Conservation (phyloP, 2,113 vertebrate genomes). For the Lanius collurio region DNA sequence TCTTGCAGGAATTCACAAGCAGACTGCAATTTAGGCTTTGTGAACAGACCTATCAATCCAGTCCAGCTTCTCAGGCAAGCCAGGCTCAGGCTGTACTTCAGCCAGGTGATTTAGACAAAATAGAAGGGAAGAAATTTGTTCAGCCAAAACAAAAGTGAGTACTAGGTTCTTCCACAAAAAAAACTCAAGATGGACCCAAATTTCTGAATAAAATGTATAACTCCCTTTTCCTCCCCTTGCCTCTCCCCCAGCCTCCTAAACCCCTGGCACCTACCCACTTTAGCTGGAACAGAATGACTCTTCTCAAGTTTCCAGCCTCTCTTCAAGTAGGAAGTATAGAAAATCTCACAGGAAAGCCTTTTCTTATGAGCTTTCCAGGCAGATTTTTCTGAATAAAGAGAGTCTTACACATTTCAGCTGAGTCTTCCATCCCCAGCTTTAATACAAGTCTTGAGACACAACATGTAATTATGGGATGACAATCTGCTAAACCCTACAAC, state of each 20-base stretch:
- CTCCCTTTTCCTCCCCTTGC: not conserved
- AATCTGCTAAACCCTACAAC: not conserved
- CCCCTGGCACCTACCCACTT: constrained; percentile 24
- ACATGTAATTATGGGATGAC: not conserved
- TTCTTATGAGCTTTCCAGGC: constrained; percentile 59
- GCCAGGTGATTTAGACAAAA: constrained; percentile 34
- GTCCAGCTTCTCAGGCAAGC: not conserved
- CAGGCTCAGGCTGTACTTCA: not conserved
- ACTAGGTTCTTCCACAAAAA: not conserved
- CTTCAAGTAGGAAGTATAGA: constrained; percentile 48
- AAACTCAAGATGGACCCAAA: not conserved
- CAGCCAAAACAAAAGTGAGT: constrained; percentile 27
- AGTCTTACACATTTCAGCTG: not conserved
- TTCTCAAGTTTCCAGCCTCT: constrained; percentile 54
- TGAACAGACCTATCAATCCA: not conserved
- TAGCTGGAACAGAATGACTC: constrained; percentile 25
- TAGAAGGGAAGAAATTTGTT: not conserved
- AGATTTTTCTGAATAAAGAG: constrained; percentile 52
- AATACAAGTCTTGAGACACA: not conserved
- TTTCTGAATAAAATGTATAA: not conserved
- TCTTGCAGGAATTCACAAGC: not conserved
- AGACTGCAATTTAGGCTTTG: not conserved
- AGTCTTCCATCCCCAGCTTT: not conserved
- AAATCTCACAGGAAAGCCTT: constrained; percentile 61
- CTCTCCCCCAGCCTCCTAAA: constrained; percentile 1